Base-by-base conservation (phyloP, 1,140 invertebrate species). In the Drosophila orosa region DNA sequence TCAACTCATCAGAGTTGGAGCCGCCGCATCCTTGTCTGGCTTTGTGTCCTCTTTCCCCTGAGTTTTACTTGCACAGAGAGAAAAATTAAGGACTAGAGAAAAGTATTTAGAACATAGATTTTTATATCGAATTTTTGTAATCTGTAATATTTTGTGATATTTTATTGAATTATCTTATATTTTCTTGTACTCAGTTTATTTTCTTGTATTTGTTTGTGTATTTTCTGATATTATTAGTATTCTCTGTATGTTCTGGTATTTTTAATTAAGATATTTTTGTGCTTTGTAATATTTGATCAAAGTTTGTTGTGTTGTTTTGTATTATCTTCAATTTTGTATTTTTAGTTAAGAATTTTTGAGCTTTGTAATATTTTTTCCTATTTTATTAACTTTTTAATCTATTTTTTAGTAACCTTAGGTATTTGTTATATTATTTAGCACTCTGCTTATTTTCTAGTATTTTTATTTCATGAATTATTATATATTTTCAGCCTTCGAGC, bases 1-100 rank as follows among this genome's bases (percentile, higher is more conserved):
- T 61, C 65, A 33, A 42, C 59, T 67, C 65, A 68, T 68, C 65
- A 67, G 59, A 65, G 35, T 65, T 33, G 31, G 5, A 52, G 40
- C 67, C 47, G 58, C 47, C 59, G 69, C 54, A 73, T 71, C 67
- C 67, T 69, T 71, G 63, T 71, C 67, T 68, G 29, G 25, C 37
- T 55, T 54, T 55, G 39, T 44, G 67, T 45, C 40, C 33, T 31
- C n/a, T 9, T 33, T 15, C 25, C 22, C 15, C 19, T 3, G 17
- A 10, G 19, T 59, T 40, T 22, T 17, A 19, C 1, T 1, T 13
- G 22, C 54, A 62, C 19, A 17, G 15, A 12, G 7, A 39, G 13
- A 19, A 44, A 47, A n/a, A n/a, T 47, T 3, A 3, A 8, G 15
- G 3, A 9, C 24, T 24, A 45, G 6, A 1, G 2, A 8, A 4